A percentile compares a stretch with the other conserved stretches of the same genome.
Conservation (phyloP, 2,113 vertebrate species). For the Heterocephalus glaber region DNA sequence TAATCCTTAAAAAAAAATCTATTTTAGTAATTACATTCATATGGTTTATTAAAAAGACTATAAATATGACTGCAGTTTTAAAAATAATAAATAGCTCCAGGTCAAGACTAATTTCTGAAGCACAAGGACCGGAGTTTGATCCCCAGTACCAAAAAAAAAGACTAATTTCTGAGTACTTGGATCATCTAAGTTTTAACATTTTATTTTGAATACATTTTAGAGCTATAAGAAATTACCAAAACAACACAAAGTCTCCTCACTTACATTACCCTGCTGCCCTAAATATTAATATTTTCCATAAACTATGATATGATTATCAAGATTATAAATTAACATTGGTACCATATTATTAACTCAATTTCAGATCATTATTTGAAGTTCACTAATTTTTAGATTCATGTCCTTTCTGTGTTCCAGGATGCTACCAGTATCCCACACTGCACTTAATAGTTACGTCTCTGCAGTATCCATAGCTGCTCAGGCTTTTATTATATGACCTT, state of each 20-base stretch:
- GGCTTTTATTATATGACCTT: background rate
- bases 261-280: background rate
- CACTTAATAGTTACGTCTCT: background rate
- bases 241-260: background rate
- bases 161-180: background rate
- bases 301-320: background rate
- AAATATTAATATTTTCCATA: background rate
- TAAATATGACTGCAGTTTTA: background rate
- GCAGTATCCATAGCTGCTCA: background rate
- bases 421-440: background rate
- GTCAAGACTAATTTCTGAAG: background rate
- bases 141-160: background rate
- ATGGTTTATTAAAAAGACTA: background rate
- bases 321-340: background rate
- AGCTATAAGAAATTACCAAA: background rate
- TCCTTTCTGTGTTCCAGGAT: background rate
- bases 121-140: too few species aligned
- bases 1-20: background rate
- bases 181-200: constrained; percentile 9
- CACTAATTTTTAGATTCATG: background rate
- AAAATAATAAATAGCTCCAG: background rate
- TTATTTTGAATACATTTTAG: background rate
- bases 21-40: background rate
- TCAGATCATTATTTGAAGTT: background rate
- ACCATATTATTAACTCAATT: background rate